Percentiles rank a stretch among this genome's conserved stretches.
phyloP scores from a whole-genome alignment of 2,113 vertebrate genomes.

The Litocranius walleri region DNA sequence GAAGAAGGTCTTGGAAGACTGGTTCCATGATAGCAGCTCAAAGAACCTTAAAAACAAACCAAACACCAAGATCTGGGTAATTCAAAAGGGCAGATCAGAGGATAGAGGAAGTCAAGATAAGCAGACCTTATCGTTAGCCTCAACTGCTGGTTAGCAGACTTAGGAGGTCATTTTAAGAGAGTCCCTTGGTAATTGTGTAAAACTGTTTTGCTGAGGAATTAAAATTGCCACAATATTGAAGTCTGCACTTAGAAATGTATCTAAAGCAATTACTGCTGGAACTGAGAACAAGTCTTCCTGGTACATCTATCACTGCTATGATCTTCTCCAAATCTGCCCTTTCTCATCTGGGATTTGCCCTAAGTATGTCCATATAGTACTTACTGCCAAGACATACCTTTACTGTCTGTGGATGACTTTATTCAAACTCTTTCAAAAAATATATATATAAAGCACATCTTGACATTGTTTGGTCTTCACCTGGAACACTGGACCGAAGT shows the following conservation, averaged over 20 bases:
- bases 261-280: neutral
- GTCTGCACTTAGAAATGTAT: neutral
- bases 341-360: neutral
- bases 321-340: neutral
- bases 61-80: neutral
- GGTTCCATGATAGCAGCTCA: neutral
- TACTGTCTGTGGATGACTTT: neutral
- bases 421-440: neutral
- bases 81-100: neutral
- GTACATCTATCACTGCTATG: neutral
- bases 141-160: neutral
- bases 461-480: neutral
- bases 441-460: neutral
- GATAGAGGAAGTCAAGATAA: neutral
- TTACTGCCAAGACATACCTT: neutral
- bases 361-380: neutral
- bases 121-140: neutral
- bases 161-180: neutral
- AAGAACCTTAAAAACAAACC: neutral
- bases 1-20: neutral
- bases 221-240: neutral
- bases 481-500: neutral
- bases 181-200: neutral
- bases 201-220: neutral
- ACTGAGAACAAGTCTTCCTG: neutral